Percentiles rank a stretch among this genome's conserved stretches.
These are phyloP conservation scores for Siphamia tubifer DNA, from an alignment of 2,113 vertebrate species.

Conservation along the genomic window DNA sequence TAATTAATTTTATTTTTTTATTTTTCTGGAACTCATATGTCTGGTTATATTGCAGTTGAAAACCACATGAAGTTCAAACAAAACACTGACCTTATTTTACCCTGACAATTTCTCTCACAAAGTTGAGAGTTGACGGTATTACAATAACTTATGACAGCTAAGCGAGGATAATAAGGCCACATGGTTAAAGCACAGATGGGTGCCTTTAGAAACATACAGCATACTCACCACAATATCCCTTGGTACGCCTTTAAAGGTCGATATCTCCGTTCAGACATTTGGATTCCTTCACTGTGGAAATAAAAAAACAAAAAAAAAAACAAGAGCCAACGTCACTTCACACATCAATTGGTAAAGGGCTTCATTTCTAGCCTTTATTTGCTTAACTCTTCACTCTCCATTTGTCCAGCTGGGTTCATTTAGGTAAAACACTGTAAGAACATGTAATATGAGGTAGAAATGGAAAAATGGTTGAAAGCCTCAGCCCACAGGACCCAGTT, in stretches of 20 bases:
- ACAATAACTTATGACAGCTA: background rate
- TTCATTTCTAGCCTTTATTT: slow-evolving; percentile 8
- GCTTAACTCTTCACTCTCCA: slow-evolving; percentile 20
- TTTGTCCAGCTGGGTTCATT: slow-evolving; percentile 45
- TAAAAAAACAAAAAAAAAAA: slow-evolving; percentile 24
- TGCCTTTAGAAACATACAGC: slow-evolving; percentile 11
- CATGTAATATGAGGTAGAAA: slow-evolving; percentile 23
- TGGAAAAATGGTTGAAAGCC: slow-evolving; percentile 51
- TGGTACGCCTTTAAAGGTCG: slow-evolving; percentile 29
- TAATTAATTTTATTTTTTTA: no score
- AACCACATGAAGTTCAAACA: no score
- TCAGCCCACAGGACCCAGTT: slow-evolving; percentile 42
- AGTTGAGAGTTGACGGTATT: background rate
- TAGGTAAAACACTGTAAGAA: slow-evolving; percentile 13
- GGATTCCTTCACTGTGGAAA: slow-evolving; percentile 49
- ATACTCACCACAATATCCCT: slow-evolving; percentile 58
- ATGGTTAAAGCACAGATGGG: background rate
- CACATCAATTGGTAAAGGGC: slow-evolving; percentile 15
- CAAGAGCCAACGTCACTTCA: slow-evolving; percentile 52
- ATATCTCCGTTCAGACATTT: slow-evolving; percentile 50
- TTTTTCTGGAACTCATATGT: no score
- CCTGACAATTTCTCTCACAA: slow-evolving; percentile 11
- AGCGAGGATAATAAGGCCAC: background rate
- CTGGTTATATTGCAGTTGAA: no score
- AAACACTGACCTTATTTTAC: slow-evolving; percentile 17